Conservation (phyloP, 2,888 invertebrate genomes). For the Mactromeris polynyma region DNA sequence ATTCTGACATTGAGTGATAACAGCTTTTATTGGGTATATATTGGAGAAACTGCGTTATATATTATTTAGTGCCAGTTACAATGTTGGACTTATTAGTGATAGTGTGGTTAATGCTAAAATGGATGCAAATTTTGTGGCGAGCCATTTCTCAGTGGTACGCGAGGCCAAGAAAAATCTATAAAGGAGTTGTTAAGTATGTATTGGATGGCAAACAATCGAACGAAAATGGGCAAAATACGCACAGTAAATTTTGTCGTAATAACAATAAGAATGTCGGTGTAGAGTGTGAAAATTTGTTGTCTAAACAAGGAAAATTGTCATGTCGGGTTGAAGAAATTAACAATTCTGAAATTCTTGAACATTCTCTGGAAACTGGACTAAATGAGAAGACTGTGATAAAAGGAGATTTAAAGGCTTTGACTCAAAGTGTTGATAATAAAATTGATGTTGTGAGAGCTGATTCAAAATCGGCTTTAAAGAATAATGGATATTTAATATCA, state of each 20-base stretch:
- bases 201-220: slow-evolving; percentile 15
- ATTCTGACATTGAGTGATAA: not conserved
- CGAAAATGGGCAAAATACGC: slow-evolving; percentile 25
- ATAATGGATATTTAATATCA: slow-evolving; percentile 47
- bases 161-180: slow-evolving; percentile 49
- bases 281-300: slow-evolving; percentile 8
- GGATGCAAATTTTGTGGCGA: slow-evolving; percentile 50
- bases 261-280: slow-evolving; percentile 9
- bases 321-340: not conserved
- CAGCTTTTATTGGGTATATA: not conserved
- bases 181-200: slow-evolving; percentile 24
- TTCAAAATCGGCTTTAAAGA: not conserved
- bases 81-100: slow-evolving; percentile 61
- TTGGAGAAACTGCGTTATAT: slow-evolving; percentile 17
- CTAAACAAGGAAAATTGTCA: not conserved
- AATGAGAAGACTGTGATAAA: not conserved
- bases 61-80: slow-evolving; percentile 31
- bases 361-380: not conserved
- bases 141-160: slow-evolving; percentile 33
- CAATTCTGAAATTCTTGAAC: not conserved
- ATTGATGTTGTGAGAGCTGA: not conserved
- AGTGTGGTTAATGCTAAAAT: slow-evolving; percentile 46
- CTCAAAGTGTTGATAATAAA: not conserved
- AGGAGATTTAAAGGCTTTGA: not conserved
- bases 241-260: slow-evolving; percentile 8